phyloP scores from a whole-genome alignment of 2,797 vertebrate species.

The Myotis daubentonii region DNA sequence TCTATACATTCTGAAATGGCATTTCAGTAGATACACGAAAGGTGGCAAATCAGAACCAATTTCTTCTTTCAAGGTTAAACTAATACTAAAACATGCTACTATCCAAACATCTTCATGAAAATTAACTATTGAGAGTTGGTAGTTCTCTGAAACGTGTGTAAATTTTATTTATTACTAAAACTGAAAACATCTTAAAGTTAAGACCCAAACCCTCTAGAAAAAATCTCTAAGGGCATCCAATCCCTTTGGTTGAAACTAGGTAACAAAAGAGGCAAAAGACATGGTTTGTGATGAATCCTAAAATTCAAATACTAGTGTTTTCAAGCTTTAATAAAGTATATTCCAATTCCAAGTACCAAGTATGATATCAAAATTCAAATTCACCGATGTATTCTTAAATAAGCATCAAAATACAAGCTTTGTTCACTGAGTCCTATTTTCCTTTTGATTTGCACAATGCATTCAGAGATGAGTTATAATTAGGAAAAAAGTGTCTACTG shows the following conservation, averaged over 20 bases:
- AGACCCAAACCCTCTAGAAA: slow-evolving; percentile 54
- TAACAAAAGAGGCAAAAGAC: slow-evolving; percentile 78
- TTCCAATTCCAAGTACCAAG: slow-evolving; percentile 75
- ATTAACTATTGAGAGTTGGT: slow-evolving; percentile 74
- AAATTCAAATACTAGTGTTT: slow-evolving; percentile 70
- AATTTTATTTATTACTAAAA: slow-evolving; percentile 77
- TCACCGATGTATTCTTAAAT: slow-evolving; percentile 69
- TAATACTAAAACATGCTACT: slow-evolving; percentile 60
- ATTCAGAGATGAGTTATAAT: slow-evolving; percentile 68
- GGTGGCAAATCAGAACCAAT: slow-evolving; percentile 26
- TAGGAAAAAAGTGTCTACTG: slow-evolving; percentile 34
- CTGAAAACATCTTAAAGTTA: slow-evolving; percentile 63
- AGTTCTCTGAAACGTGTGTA: slow-evolving; percentile 77
- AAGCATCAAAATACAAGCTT: slow-evolving; percentile 73
- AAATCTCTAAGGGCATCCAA: slow-evolving; percentile 58
- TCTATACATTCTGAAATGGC: slow-evolving; percentile 51
- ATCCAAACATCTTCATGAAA: slow-evolving; percentile 60
- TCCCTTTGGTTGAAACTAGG: slow-evolving; percentile 64
- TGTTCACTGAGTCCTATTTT: slow-evolving; percentile 70
- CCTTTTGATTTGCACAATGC: slow-evolving; percentile 65
- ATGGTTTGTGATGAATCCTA: slow-evolving; percentile 74
- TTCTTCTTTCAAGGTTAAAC: slow-evolving; percentile 54
- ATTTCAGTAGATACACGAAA: slow-evolving; percentile 50
- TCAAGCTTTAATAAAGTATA: slow-evolving; percentile 76
- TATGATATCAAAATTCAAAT: slow-evolving; percentile 72